A percentile compares a stretch with the other conserved stretches of the same genome.
Evolutionary conservation across 2,797 vertebrate genomes (phyloP).

Genomic region (Pogonophryne albipinna): DNA sequence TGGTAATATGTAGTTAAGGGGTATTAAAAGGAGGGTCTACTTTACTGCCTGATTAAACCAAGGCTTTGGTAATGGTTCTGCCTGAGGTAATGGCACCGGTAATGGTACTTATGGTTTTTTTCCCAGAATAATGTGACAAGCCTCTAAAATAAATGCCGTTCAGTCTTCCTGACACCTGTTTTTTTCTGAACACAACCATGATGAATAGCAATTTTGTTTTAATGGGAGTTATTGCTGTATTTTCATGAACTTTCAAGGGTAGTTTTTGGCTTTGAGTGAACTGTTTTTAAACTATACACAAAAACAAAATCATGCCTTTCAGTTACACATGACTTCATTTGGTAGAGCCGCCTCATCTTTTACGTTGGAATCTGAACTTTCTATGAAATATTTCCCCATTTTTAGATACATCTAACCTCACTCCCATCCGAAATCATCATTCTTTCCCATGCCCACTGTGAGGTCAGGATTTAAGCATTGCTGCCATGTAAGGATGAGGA

Average conservation of each 20-base stretch:
- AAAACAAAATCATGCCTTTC: constrained; percentile 11
- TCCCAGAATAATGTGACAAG: constrained; percentile 21
- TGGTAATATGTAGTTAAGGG: constrained; percentile 15
- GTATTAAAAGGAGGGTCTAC: constrained; percentile 1
- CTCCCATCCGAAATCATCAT: background rate
- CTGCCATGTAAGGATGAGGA: background rate
- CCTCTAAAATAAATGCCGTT: constrained; percentile 5
- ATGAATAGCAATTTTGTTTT: background rate
- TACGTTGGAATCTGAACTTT: constrained; percentile 1
- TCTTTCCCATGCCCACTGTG: background rate
- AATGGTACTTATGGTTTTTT: constrained; percentile 1
- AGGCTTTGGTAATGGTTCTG: constrained; percentile 40
- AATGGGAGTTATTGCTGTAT: background rate
- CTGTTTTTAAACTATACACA: constrained; percentile 10
- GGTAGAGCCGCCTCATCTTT: background rate
- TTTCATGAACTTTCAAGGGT: constrained; percentile 12
- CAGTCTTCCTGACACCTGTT: background rate
- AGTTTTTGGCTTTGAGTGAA: constrained; percentile 1
- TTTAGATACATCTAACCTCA: constrained; percentile 20
- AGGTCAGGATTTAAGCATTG: background rate
- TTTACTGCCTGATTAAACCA: constrained; percentile 43
- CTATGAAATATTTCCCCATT: background rate
- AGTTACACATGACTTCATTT: background rate
- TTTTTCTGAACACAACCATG: background rate
- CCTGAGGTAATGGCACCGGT: constrained; percentile 12